Base-by-base conservation (phyloP, 2,797 vertebrate species). In the Rhinella marina region DNA sequence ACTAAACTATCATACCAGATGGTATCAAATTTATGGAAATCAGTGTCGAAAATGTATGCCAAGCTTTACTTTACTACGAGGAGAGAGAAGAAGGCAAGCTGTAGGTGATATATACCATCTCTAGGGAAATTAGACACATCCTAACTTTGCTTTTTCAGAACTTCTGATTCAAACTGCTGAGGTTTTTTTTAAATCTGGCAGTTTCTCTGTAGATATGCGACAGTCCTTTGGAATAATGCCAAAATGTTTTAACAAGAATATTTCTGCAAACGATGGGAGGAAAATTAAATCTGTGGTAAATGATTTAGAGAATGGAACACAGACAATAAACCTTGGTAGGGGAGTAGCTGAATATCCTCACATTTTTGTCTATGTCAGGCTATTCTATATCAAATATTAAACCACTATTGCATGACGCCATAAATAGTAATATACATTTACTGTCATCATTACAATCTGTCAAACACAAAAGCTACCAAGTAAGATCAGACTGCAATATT, bases 101-200 rank as follows among this genome's bases (percentile, higher is more conserved):
- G 80, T 83, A 89, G 84, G 80, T 89, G 84, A 89, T 83, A 85
- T 86, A 86, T 59, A 78, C 61, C 25, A 76, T 89, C 80, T 16
- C 81, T 7, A 12, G n/a, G 56, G 19, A 19, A 68, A 84, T 79
- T 13, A 81, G 80, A 86, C 16, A 61, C 41, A 13, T 84, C 64
- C 76, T 76, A 13, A 50, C 50, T 90, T 77, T 82, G 73, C 48
- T 72, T 66, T 88, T 85, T 90, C 61, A 32, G 82, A 90, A 3
- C 91, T 72, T 66, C 79, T 78, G 61, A 88, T 73, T 70, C 83
- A 89, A 88, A 17, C 80, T 12, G 85, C 2, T 7, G 88, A 86
- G 80, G 27, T 41, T 85, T 48, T 29, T 52, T 70, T 21, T 76
- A 85, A 85, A 81, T 76, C 25, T 78, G 1, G 0, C 77, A 73